Conservation (phyloP, 2,888 invertebrate species). For the Eurytoma californica region DNA sequence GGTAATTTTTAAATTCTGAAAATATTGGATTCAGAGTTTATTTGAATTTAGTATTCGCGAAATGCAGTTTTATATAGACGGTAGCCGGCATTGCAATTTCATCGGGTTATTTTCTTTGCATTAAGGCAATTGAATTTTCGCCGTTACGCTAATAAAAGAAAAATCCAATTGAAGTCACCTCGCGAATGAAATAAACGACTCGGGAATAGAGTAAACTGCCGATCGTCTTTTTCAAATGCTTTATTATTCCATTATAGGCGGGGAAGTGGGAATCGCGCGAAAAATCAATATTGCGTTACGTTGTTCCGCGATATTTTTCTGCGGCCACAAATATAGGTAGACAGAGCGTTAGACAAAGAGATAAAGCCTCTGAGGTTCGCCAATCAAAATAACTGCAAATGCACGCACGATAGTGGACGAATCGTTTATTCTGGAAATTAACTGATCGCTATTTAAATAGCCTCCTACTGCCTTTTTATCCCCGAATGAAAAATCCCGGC, state of each 20-base stretch:
- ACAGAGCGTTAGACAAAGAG: neutral
- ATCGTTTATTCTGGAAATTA: constrained; percentile 54
- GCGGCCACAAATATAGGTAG: constrained; percentile 19
- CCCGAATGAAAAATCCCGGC: constrained; percentile 28
- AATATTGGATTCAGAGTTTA: no score
- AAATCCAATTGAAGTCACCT: neutral
- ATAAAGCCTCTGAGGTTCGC: constrained; percentile 36
- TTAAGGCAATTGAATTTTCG: no score
- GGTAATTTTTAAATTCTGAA: no score
- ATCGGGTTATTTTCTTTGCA: no score
- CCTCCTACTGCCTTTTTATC: neutral
- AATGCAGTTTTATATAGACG: no score
- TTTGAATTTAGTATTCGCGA: no score
- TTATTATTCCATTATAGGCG: constrained; percentile 33
- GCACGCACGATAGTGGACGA: neutral
- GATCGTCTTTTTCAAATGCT: constrained; percentile 3
- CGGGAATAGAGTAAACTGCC: neutral
- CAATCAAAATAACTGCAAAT: constrained; percentile 51
- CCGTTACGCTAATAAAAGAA: neutral
- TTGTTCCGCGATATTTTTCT: constrained; percentile 21
- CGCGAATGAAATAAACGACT: neutral
- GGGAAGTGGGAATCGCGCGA: neutral
- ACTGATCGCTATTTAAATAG: constrained; percentile 51
- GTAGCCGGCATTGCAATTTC: no score
- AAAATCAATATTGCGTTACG: constrained; percentile 53